These are phyloP conservation scores for Noctuana brunneofusca DNA, from an alignment of 2,888 invertebrate genomes.

Conservation along the genomic window DNA sequence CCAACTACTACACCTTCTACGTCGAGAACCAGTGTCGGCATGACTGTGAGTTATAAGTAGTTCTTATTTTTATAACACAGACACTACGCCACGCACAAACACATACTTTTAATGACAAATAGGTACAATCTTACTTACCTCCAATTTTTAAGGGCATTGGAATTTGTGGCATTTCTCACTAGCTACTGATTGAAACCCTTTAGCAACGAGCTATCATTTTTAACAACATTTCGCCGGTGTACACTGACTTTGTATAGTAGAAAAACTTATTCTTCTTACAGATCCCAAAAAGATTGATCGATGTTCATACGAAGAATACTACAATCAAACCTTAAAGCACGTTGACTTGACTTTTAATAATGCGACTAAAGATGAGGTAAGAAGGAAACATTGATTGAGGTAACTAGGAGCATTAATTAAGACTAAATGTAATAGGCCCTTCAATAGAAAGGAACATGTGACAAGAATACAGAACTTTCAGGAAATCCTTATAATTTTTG, in stretches of 20 bases:
- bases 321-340: constrained; percentile 86
- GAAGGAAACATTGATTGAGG: constrained; percentile 33
- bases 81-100: neutral
- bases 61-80: neutral
- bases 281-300: constrained; percentile 81
- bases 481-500: too few relatives aligned
- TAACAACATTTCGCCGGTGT: too few relatives aligned
- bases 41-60: constrained; percentile 73
- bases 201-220: too few relatives aligned
- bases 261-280: constrained; percentile 48
- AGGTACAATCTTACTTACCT: too few relatives aligned
- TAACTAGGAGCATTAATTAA: too few relatives aligned
- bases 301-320: constrained; percentile 90
- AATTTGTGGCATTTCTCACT: neutral
- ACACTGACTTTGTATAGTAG: too few relatives aligned
- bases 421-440: too few relatives aligned
- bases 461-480: too few relatives aligned
- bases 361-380: constrained; percentile 78
- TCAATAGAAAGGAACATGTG: neutral
- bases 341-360: constrained; percentile 79
- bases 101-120: too few relatives aligned
- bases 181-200: too few relatives aligned
- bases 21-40: constrained; percentile 91
- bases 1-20: constrained; percentile 90
- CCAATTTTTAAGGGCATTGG: too few relatives aligned